Percentiles rank a stretch among this genome's conserved stretches.
phyloP scores from a whole-genome alignment of 2,888 invertebrate species.

The Spisula subtruncata region DNA sequence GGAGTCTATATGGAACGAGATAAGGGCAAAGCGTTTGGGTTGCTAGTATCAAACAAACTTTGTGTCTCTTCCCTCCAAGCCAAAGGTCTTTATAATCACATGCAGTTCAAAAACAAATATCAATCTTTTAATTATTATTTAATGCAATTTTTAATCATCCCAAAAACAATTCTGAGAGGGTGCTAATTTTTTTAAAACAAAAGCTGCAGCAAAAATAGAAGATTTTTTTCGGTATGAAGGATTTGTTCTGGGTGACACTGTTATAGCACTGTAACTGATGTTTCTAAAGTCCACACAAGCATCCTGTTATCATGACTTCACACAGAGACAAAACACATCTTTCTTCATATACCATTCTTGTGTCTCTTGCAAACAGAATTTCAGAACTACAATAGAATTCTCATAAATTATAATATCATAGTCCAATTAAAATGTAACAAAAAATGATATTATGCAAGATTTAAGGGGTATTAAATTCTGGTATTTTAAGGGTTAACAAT shows the following conservation, averaged over 20 bases:
- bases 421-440: background rate
- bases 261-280: background rate
- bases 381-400: background rate
- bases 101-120: too few species aligned
- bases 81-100: background rate
- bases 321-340: background rate
- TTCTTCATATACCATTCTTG: background rate
- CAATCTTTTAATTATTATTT: too few species aligned
- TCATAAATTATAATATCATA: background rate
- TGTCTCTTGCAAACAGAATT: background rate
- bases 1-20: too few species aligned
- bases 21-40: too few species aligned
- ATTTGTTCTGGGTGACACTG: background rate
- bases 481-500: background rate
- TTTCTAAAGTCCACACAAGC: background rate
- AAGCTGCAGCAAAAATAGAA: background rate
- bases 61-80: background rate
- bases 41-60: too few species aligned
- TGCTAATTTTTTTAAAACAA: background rate
- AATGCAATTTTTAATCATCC: background rate
- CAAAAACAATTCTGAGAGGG: background rate
- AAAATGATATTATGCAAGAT: constrained; percentile 1
- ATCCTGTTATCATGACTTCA: background rate
- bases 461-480: background rate
- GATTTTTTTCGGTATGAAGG: background rate